These are phyloP conservation scores for Neodontobutis hainanensis DNA, from an alignment of 2,113 vertebrate species.

Conservation along the genomic window DNA sequence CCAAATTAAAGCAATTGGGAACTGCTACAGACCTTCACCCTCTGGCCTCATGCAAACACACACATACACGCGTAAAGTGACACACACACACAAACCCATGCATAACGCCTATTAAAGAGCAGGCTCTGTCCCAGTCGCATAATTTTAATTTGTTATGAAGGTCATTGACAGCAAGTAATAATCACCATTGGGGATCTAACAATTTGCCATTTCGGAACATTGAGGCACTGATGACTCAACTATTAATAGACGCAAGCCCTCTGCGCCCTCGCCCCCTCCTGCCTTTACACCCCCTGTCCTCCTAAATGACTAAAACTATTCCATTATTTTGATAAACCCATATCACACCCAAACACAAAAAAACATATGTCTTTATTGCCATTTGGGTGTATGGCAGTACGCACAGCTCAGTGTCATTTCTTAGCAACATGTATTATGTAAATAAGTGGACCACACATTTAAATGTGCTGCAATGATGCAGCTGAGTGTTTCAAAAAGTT, in stretches of 20 bases:
- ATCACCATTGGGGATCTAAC: conserved; percentile 82
- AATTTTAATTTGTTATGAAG: conserved; percentile 86
- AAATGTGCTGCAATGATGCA: no score
- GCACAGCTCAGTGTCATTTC: no score
- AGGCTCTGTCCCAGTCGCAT: conserved; percentile 81
- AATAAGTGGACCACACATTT: no score
- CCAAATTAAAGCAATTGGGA: conserved; percentile 15
- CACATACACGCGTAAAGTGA: conserved; percentile 44
- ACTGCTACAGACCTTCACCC: conserved; percentile 65
- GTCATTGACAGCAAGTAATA: conserved; percentile 84
- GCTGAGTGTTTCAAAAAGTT: no score
- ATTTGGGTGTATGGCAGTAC: conserved; percentile 18
- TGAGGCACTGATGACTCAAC: conserved; percentile 78
- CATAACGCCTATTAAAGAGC: conserved; percentile 80
- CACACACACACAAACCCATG: conserved; percentile 63
- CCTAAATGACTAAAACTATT: conserved; percentile 76
- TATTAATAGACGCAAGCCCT: conserved; percentile 63
- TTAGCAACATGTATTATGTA: no score
- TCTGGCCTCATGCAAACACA: conserved; percentile 54
- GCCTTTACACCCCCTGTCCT: conserved; percentile 52
- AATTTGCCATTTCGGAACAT: conserved; percentile 84
- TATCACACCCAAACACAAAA: conserved; percentile 40
- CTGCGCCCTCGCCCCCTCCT: conserved; percentile 36
- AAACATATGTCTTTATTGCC: conserved; percentile 43
- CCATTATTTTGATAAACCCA: conserved; percentile 49